These are phyloP conservation scores for Cheilosia soror DNA, from an alignment of 2,888 invertebrate species.

Conservation along the genomic window DNA sequence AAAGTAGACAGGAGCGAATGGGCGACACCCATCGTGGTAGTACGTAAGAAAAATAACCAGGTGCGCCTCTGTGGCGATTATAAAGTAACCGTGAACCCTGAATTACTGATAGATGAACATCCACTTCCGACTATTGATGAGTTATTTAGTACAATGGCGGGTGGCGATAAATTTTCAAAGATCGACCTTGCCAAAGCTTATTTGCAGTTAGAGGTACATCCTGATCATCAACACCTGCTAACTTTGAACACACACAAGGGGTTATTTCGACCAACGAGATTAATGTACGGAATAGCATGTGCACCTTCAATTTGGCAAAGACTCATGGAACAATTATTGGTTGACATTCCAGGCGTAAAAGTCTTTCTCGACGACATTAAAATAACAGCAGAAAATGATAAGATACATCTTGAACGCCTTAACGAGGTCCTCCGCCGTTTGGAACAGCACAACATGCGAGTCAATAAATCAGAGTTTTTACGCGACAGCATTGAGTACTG, in stretches of 20 bases:
- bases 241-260: slow-evolving; percentile 81
- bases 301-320: slow-evolving; percentile 80
- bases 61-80: slow-evolving; percentile 64
- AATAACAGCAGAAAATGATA: slow-evolving; percentile 76
- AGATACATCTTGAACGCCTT: slow-evolving; percentile 76
- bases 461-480: slow-evolving; percentile 78
- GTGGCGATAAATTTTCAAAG: slow-evolving; percentile 76
- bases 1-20: slow-evolving; percentile 77
- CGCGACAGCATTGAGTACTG: slow-evolving; percentile 77
- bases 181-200: slow-evolving; percentile 80
- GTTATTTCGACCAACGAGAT: slow-evolving; percentile 78
- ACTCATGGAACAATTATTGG: slow-evolving; percentile 77
- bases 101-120: slow-evolving; percentile 76
- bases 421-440: slow-evolving; percentile 76
- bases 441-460: slow-evolving; percentile 76
- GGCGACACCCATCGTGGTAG: slow-evolving; percentile 79
- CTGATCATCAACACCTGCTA: slow-evolving; percentile 78
- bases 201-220: slow-evolving; percentile 79
- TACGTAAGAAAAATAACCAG: slow-evolving; percentile 76
- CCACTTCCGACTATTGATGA: slow-evolving; percentile 77
- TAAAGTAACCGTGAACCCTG: slow-evolving; percentile 77
- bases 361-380: slow-evolving; percentile 78
- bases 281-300: slow-evolving; percentile 79
- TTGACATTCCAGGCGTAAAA: slow-evolving; percentile 77
- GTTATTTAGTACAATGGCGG: slow-evolving; percentile 76